phyloP scores from a whole-genome alignment of 2,888 invertebrate species.

The Eudasyphora cyanicolor region DNA sequence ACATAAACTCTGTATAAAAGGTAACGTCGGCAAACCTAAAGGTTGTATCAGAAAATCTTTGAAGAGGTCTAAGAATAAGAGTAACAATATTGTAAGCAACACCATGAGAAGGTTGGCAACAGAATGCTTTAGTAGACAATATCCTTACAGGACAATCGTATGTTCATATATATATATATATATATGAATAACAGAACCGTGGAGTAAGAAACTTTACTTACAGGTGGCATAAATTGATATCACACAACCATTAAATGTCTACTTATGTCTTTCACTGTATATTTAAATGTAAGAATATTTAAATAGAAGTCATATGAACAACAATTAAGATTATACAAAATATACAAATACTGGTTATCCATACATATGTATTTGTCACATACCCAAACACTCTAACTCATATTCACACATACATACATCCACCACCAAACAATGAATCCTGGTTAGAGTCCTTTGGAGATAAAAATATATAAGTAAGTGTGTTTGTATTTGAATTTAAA shows the following conservation, averaged over 20 bases:
- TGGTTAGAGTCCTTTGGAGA: neutral
- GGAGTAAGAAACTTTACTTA: no score
- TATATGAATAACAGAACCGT: no score
- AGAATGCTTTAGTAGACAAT: conserved; percentile 7
- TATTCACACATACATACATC: no score
- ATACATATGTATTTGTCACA: neutral
- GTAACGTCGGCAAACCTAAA: neutral
- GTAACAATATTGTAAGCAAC: neutral
- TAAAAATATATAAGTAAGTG: neutral
- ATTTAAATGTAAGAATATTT: no score
- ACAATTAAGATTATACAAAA: neutral
- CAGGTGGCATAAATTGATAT: no score
- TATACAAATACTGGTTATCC: neutral
- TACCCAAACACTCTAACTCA: neutral
- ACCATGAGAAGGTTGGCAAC: neutral
- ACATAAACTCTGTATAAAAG: conserved; percentile 1
- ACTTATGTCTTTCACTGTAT: no score
- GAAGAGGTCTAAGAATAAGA: neutral
- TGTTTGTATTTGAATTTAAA: neutral
- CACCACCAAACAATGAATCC: no score
- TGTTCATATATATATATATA: no score
- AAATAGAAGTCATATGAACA: neutral
- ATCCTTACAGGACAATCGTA: no score
- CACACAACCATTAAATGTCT: no score
- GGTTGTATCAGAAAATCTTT: neutral